These are phyloP conservation scores for Pachydiplax longipennis DNA, from an alignment of 2,888 invertebrate species.

Conservation along the genomic window DNA sequence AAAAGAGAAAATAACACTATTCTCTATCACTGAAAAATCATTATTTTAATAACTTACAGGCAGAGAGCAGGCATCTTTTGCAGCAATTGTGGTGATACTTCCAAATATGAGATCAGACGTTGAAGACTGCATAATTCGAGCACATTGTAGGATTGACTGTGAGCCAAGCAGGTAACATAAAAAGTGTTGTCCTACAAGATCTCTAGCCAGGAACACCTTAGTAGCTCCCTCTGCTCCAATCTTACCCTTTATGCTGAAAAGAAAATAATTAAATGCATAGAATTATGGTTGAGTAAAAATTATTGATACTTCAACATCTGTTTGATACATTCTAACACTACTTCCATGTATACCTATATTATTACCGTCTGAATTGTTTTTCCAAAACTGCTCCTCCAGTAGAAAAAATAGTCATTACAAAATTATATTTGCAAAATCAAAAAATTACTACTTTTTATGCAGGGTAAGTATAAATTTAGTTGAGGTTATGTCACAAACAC, in stretches of 20 bases:
- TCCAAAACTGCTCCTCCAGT: too few relatives aligned
- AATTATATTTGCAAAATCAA: too few relatives aligned
- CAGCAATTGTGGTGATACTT: constrained; percentile 72
- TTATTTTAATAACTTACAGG: constrained; percentile 63
- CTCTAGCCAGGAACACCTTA: constrained; percentile 84
- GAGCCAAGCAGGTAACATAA: constrained; percentile 78
- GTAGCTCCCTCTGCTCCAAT: constrained; percentile 67
- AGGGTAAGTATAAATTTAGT: too few relatives aligned
- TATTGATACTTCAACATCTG: too few relatives aligned
- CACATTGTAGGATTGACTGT: constrained; percentile 71
- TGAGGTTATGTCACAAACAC: too few relatives aligned
- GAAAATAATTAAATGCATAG: background rate
- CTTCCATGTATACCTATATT: background rate
- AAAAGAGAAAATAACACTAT: too few relatives aligned
- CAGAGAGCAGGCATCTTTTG: constrained; percentile 84
- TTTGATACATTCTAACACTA: background rate
- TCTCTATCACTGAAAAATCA: too few relatives aligned
- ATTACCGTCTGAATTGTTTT: background rate
- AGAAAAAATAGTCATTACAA: too few relatives aligned
- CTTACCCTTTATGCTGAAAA: background rate
- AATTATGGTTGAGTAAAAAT: background rate
- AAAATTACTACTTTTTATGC: too few relatives aligned
- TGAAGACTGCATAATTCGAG: constrained; percentile 70
- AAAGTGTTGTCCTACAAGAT: constrained; percentile 84
- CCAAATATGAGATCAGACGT: constrained; percentile 78